Evolutionary conservation across 1,140 invertebrate genomes (phyloP), one percentile per base, ranked within the genome.

Genomic region (Formica selysi): DNA sequence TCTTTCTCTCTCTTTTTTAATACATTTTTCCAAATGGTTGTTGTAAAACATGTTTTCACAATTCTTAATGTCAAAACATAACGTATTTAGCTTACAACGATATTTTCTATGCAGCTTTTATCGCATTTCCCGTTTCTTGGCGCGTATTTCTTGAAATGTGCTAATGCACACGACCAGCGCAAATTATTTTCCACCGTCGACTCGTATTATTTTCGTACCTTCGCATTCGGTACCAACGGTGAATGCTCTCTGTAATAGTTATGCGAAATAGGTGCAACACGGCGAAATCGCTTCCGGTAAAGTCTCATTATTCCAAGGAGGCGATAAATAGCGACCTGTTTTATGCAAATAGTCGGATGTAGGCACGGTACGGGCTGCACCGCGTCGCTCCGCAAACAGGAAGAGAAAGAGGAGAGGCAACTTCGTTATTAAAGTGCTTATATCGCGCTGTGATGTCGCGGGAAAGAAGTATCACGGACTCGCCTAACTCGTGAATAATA

Each of bases 321-420:
- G 78, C 79, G 80, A 90, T 90, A 90, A 90, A 89, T 90, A 89
- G 65, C 59, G 89, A 76, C 67, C 87, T 89, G 86, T 79, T 89
- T 90, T 90, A 90, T 89, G 89, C 87, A 90, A 89, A 90, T 87
- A 57, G 54, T 67, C 29, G 76, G 67, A 64, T 70, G 68, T 85
- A 90, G 87, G 87, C 64, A 68, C 64, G 76, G 78, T 78, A 88
- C 68, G 48, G 74, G 71, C 57, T 88, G 62, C 22, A 38, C 64
- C 54, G 71, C 29, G 67, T 22, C 44, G 73, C 19, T 38, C 57
- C 57, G 57, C 36, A 38, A n/a, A 51, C 29, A 38, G 44, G 26
- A 8, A 32, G 62, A 70, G 48, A 16, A 36, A n/a, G 57, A 38
- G 44, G 26, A 36, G 36, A 78, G 65, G 73, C 79, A 48, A 61